Percentiles rank a stretch among this genome's conserved stretches.
Conservation (phyloP, 2,113 vertebrate genomes). For the Struthidea cinerea region DNA sequence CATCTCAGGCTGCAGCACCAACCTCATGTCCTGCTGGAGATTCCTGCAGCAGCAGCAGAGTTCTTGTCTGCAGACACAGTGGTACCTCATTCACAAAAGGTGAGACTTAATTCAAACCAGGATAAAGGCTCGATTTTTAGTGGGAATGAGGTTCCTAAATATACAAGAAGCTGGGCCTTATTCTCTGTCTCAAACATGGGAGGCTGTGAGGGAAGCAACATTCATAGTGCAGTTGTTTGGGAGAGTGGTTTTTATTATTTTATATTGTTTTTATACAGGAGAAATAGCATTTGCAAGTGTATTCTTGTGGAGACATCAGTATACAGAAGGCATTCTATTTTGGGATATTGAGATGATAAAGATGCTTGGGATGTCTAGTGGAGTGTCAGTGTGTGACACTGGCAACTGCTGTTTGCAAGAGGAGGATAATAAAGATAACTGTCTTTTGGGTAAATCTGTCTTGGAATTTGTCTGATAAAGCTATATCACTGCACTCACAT, state of each 20-base stretch:
- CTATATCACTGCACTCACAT: neutral
- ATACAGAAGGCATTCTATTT: neutral
- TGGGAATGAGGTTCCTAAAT: neutral
- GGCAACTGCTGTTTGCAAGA: slow-evolving; percentile 14
- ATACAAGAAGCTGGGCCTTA: neutral
- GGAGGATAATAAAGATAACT: slow-evolving; percentile 31
- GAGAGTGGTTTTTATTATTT: neutral
- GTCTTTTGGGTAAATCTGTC: slow-evolving; percentile 28
- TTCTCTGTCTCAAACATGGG: neutral
- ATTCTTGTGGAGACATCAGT: neutral
- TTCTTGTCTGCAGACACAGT: neutral
- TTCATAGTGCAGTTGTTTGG: neutral
- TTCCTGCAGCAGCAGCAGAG: slow-evolving; percentile 34
- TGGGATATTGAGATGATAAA: neutral
- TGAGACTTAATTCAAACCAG: neutral
- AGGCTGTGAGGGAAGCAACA: neutral
- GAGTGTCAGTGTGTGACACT: neutral
- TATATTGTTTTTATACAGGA: neutral
- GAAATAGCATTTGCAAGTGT: neutral
- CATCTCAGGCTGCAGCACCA: neutral
- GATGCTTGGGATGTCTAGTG: neutral
- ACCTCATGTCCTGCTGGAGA: neutral
- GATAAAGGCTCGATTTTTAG: neutral
- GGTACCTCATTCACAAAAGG: neutral
- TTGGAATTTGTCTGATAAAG: slow-evolving; percentile 38